Base-by-base conservation (phyloP, 2,888 invertebrate genomes). In the Agrotis segetum region DNA sequence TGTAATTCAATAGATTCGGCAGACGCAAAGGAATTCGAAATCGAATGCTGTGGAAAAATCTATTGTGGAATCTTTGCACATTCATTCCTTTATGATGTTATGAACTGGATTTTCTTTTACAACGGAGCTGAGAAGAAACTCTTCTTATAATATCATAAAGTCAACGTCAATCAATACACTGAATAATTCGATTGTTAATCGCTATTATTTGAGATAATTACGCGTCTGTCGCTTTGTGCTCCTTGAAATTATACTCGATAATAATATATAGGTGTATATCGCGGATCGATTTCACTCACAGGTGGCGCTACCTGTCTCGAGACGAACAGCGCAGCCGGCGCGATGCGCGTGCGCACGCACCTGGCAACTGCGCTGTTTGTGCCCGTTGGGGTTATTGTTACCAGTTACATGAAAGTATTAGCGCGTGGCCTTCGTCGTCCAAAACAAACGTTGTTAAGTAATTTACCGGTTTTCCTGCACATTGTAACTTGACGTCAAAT, bases 271-370 rank as follows among this genome's bases (percentile, higher is more conserved):
- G 49, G 53, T 21, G 65, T 55, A 52, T 52, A 50, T 52, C 58
- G 24, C 24, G 61, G 34, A 61, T 77, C 47, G 66, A 60, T 76
- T 67, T 79, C 71, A 29, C 71, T 67, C 40, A 68, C 82, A 84
- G 74, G 74, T 82, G 83, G 79, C 82, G 72, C 79, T 58, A 82
- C 67, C 60, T 66, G 71, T 21, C 52, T 49, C 53, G 56, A 29
- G 29, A 52, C 56, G n/a, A n/a, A 14, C 34, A 7, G 49, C 46
- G 40, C 65, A 81, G 67, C 53, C 62, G 67, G 68, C 82, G 68
- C 72, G 50, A 7, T 66, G 81, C 82, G 84, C 47, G 66, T 66
- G 78, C 82, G 84, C 84, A 67, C 19, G 62, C 74, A 73, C 53
- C 72, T 81, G 73, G 72, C 67, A 69, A 66, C 62, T 17, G 24